These are phyloP conservation scores for Python bivittatus DNA, from an alignment of 2,113 vertebrate genomes.

Conservation along the genomic window DNA sequence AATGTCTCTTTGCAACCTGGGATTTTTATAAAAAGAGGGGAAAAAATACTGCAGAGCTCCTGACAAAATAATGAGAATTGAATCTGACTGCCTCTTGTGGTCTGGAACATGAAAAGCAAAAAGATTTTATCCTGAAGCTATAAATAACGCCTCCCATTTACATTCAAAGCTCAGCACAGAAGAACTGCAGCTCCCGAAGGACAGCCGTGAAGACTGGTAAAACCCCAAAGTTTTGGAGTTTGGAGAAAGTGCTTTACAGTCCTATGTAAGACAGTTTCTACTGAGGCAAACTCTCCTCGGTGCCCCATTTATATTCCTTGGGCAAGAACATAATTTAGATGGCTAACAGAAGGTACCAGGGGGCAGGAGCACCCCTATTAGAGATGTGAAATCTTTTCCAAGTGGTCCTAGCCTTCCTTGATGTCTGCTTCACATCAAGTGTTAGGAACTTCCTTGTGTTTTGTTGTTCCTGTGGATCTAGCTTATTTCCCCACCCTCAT, in stretches of 20 bases:
- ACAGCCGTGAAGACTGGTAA: neutral
- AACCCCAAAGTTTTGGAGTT: neutral
- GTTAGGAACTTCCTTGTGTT: neutral
- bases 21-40: neutral
- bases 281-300: neutral
- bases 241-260: neutral
- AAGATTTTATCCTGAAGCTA: slow-evolving; percentile 8
- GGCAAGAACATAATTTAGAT: neutral
- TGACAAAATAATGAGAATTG: slow-evolving; percentile 25
- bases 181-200: neutral
- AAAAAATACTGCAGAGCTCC: neutral
- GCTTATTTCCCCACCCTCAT: neutral
- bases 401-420: neutral
- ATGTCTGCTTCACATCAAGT: neutral
- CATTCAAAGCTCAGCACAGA: neutral
- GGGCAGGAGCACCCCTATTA: neutral
- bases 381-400: neutral
- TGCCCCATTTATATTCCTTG: neutral
- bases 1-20: neutral
- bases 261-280: neutral
- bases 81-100: slow-evolving; percentile 21
- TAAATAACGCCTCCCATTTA: slow-evolving; percentile 25
- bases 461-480: neutral
- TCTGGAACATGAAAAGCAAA: slow-evolving; percentile 28
- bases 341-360: fast-evolving